Evolutionary conservation across 2,113 vertebrate species (phyloP).

Genomic region (Grantiella picta): DNA sequence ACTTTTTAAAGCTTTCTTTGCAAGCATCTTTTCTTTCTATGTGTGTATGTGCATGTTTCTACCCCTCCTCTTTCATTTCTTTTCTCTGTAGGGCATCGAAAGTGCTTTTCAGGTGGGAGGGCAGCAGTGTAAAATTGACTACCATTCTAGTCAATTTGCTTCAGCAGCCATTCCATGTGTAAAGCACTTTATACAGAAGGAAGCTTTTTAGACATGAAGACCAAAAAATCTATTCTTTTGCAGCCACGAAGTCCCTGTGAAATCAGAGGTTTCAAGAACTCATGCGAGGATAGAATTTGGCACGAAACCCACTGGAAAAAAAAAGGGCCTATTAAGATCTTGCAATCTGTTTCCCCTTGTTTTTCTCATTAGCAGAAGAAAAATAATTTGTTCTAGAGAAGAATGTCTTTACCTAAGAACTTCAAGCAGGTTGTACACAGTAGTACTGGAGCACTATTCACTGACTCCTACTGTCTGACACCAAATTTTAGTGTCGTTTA

Average conservation of each 20-base stretch:
- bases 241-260: background rate
- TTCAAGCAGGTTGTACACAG: background rate
- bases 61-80: conserved; percentile 25
- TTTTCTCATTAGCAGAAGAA: conserved; percentile 25
- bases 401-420: background rate
- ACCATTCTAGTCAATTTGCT: conserved; percentile 55
- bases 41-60: background rate
- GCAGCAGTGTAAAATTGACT: conserved; percentile 50
- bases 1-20: background rate
- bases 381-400: conserved; percentile 2
- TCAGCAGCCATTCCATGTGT: conserved; percentile 56
- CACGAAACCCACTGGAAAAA: background rate
- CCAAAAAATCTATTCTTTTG: conserved; percentile 24
- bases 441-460: background rate
- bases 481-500: background rate
- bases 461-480: background rate
- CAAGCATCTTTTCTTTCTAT: background rate
- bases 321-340: background rate
- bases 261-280: conserved; percentile 37
- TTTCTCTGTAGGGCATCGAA: conserved; percentile 38
- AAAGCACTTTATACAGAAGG: conserved; percentile 41
- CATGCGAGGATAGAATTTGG: background rate
- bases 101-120: conserved; percentile 54
- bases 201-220: conserved; percentile 38
- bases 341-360: conserved; percentile 7